phyloP scores from a whole-genome alignment of 1,140 invertebrate species.

The Brachionus asplanchnoidis region DNA sequence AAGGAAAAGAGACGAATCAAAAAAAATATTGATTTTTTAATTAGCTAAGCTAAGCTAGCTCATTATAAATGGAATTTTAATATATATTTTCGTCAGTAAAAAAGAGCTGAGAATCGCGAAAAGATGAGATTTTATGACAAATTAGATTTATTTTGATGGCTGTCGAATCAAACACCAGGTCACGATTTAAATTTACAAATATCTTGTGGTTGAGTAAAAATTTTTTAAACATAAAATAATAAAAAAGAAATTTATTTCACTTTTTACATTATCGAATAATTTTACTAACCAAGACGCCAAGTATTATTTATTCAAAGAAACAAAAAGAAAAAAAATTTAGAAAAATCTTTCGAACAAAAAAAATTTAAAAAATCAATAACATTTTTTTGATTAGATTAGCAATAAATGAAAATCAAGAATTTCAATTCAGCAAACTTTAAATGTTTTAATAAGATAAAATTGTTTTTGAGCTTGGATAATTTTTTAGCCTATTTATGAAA shows the following conservation, averaged over 20 bases:
- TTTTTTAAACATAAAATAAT: not conserved
- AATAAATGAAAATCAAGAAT: not conserved
- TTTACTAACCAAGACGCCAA: not conserved
- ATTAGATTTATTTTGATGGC: not conserved
- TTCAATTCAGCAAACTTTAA: not conserved
- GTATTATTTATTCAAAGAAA: not conserved
- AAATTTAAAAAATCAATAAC: not conserved
- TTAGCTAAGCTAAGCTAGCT: conserved; percentile 26
- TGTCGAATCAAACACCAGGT: not conserved
- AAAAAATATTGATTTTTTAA: conserved; percentile 31
- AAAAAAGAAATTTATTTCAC: not conserved
- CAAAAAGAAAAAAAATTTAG: no score
- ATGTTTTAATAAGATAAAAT: not conserved
- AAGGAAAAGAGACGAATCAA: not conserved
- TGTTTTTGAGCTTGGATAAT: not conserved
- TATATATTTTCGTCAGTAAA: not conserved
- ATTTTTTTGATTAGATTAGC: not conserved
- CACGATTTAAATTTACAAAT: not conserved
- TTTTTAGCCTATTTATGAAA: not conserved
- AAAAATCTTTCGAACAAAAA: no score
- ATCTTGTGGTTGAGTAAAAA: not conserved
- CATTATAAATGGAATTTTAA: conserved; percentile 16
- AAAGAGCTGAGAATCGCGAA: not conserved
- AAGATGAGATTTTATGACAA: not conserved
- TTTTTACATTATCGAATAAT: not conserved